phyloP scores from a whole-genome alignment of 2,888 invertebrate genomes.

The Harpagoxenus sublaevis region DNA sequence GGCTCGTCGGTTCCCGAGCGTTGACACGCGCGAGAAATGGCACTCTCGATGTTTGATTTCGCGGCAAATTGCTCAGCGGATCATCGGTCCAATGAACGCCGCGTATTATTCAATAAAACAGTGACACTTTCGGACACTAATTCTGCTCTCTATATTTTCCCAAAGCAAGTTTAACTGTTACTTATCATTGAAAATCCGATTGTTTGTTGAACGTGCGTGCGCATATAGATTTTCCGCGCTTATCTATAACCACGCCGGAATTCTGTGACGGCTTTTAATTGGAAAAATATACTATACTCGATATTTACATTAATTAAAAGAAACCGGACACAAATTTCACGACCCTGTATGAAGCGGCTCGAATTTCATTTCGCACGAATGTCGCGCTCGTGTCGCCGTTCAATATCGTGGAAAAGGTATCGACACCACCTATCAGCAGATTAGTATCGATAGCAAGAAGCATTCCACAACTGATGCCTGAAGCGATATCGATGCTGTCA shows the following conservation, averaged over 20 bases:
- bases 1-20: conserved; percentile 45
- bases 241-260: background rate
- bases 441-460: conserved; percentile 16
- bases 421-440: conserved; percentile 14
- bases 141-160: background rate
- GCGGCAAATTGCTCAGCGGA: conserved; percentile 7
- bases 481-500: conserved; percentile 32
- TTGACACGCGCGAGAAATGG: conserved; percentile 46
- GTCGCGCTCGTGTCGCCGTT: background rate
- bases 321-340: background rate
- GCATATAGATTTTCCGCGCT: background rate
- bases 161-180: background rate
- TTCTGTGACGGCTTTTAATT: background rate
- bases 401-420: conserved; percentile 15
- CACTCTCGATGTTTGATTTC: conserved; percentile 47
- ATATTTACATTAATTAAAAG: background rate
- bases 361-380: background rate
- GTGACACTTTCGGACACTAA: background rate
- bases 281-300: background rate
- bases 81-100: background rate
- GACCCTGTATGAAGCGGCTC: no score
- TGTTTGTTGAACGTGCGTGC: background rate
- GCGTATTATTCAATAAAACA: conserved; percentile 2
- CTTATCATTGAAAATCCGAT: background rate
- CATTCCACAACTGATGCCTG: conserved; percentile 4